phyloP scores from a whole-genome alignment of 1,140 invertebrate species.

The Pogonognathellus flavescens region DNA sequence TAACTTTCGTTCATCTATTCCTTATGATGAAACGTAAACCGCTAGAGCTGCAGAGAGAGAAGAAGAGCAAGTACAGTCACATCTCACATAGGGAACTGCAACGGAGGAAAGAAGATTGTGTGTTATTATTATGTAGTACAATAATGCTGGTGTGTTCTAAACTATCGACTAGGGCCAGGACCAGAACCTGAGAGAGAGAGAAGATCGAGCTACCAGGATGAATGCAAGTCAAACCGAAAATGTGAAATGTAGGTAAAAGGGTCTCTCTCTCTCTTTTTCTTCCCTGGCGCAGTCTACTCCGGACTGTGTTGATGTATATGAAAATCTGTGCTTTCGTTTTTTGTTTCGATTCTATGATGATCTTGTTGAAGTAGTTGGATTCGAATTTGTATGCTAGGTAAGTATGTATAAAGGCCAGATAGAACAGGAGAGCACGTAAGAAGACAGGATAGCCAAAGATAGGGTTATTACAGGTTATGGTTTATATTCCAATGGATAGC shows the following conservation, averaged over 20 bases:
- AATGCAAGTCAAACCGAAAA: not conserved
- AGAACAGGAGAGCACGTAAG: not conserved
- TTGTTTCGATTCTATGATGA: slow-evolving; percentile 34
- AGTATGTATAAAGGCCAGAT: slow-evolving; percentile 1
- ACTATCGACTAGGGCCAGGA: too few relatives aligned
- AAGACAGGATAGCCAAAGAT: slow-evolving; percentile 42
- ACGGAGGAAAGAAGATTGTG: too few relatives aligned
- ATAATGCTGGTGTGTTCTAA: too few relatives aligned
- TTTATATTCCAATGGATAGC: slow-evolving; percentile 10
- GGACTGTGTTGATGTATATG: not conserved
- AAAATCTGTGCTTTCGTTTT: slow-evolving; percentile 10
- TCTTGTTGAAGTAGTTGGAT: not conserved
- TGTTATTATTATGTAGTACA: too few relatives aligned
- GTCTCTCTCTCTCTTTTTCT: slow-evolving; percentile 10
- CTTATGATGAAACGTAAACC: too few relatives aligned
- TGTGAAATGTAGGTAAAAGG: slow-evolving; percentile 43
- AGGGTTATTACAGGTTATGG: slow-evolving; percentile 60
- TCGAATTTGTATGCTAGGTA: slow-evolving; percentile 20
- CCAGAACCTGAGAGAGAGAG: too few relatives aligned
- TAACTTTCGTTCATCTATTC: too few relatives aligned
- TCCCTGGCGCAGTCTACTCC: not conserved
- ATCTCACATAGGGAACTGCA: too few relatives aligned
- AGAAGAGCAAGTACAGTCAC: too few relatives aligned
- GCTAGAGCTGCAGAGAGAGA: too few relatives aligned
- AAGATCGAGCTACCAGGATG: too few relatives aligned